Base-by-base conservation (phyloP, 2,888 invertebrate genomes). In the Barypeithes pellucidus region DNA sequence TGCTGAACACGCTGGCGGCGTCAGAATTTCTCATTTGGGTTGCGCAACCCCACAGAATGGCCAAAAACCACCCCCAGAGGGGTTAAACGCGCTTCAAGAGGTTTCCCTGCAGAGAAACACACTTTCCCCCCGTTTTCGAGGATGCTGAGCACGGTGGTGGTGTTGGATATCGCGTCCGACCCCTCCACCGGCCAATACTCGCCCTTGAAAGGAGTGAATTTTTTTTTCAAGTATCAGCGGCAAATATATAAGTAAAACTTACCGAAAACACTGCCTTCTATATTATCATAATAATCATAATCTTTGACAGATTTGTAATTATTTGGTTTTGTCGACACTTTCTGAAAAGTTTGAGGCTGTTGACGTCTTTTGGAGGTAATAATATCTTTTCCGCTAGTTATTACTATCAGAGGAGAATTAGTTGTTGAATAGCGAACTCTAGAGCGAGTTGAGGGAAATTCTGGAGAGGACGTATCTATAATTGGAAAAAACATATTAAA, bases 271-370 rank as follows among this genome's bases (percentile, higher is more conserved):
- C 90, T 86, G 16, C 85, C 84, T 71, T 90, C 89, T 18, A 89
- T 89, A 73, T 92, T 92, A 77, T 93, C 93, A 79, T 93, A 93
- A 78, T 92, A 91, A 79, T 94, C 93, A 79, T 93, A 92, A 80
- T 77, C 78, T 9, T 60, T 39, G 2, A 74, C 52, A 2, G 79
- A 78, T 8, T 61, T 74, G 62, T 69, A 79, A n/a, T 76, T 76
- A 54, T 75, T 72, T 14, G 77, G 1, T 8, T 29, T 60, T 9
- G 82, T 75, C n/a, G 72, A 81, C 16, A 82, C 82, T 80, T 82
- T 87, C 67, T 81, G 85, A 79, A 84, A 83, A 75, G 81, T 80
- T 74, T 81, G 79, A n/a, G 52, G 12, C 11, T 52, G 52, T 45
- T 67, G 68, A 50, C 65, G 61, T 54, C 61, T 75, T 43, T 39